phyloP scores from a whole-genome alignment of 2,797 vertebrate species.

The Selene dorsalis region DNA sequence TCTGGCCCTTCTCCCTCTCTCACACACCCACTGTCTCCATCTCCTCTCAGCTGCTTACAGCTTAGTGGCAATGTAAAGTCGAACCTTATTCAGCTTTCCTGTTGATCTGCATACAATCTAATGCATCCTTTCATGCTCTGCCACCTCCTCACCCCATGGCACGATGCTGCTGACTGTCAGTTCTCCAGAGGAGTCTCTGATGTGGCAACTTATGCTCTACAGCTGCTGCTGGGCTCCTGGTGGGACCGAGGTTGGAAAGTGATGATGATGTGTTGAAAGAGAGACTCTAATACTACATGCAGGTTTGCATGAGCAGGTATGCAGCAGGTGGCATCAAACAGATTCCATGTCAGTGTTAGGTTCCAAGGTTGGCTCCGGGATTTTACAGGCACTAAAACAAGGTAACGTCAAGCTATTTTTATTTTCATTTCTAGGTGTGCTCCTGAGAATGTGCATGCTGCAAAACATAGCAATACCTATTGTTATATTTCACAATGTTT shows the following conservation, averaged over 20 bases:
- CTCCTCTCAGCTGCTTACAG: constrained; percentile 14
- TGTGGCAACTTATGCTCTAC: constrained; percentile 52
- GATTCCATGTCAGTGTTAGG: constrained; percentile 20
- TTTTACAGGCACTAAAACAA: constrained; percentile 17
- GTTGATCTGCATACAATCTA: constrained; percentile 55
- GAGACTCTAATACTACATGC: background rate
- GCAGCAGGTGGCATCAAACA: constrained; percentile 54
- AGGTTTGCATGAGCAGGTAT: constrained; percentile 41
- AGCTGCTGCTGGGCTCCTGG: constrained; percentile 53
- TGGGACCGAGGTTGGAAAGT: constrained; percentile 45
- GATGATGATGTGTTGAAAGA: constrained; percentile 51
- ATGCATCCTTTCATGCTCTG: constrained; percentile 65
- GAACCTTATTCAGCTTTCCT: constrained; percentile 35
- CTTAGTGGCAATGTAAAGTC: constrained; percentile 35
- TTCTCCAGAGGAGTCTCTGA: constrained; percentile 57
- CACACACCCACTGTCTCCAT: constrained; percentile 7
- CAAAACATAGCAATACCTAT: background rate
- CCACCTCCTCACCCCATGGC: constrained; percentile 58
- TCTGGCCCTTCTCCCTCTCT: constrained; percentile 12
- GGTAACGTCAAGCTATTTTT: background rate
- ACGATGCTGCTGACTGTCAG: constrained; percentile 59
- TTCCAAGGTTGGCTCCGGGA: constrained; percentile 12
- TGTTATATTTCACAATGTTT: background rate
- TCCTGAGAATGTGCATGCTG: constrained; percentile 6
- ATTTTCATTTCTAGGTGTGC: background rate